Evolutionary conservation across 2,888 invertebrate species (phyloP), one percentile per base, ranked within the genome.

Genomic region (Elmis aenea): DNA sequence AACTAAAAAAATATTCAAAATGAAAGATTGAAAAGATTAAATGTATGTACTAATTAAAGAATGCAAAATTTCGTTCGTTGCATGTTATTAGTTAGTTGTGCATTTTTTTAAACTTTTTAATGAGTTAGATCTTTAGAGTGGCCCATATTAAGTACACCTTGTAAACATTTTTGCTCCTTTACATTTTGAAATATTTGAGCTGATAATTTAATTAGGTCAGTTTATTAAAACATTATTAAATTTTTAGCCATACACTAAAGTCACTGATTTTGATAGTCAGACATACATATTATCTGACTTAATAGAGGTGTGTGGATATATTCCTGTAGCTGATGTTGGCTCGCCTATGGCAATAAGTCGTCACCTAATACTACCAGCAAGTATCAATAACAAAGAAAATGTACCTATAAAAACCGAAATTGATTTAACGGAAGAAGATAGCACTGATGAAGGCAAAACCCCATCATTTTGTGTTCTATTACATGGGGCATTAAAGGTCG

Each of bases 401-500:
- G 33, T 46, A 9, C 33, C 42, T 5, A 9, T 45, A 21, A 58
- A 59, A 38, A 45, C 59, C n/a, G 67, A 69, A 33, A 62, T 59
- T n/a, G 67, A 65, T 31, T 38, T 52, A 38, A 66, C 70, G 1
- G 72, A 72, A 6, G 76, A 76, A 35, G 74, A 74, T 41, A 76
- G 76, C 25, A 69, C 74, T 1, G 86, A 85, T 55, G 86, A 86
- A 33, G 83, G 84, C 33, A 86, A 83, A 70, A 75, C 77, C 26
- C 86, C 95, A 1, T 91, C 91, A 2, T 89, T 95, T 60, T 94
- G 94, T 62, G 94, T 95, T 3, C 68, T 96, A 8, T 74, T 96
- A 2, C 95, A 96, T 61, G 95, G 93, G 2, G 56, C 54, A 9
- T 70, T 94, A 2, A 93, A 93, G 73, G 80, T 90, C 23, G 94